A percentile compares a stretch with the other conserved stretches of the same genome.
phyloP scores from a whole-genome alignment of 2,113 vertebrate species.

The Thunnus thynnus region DNA sequence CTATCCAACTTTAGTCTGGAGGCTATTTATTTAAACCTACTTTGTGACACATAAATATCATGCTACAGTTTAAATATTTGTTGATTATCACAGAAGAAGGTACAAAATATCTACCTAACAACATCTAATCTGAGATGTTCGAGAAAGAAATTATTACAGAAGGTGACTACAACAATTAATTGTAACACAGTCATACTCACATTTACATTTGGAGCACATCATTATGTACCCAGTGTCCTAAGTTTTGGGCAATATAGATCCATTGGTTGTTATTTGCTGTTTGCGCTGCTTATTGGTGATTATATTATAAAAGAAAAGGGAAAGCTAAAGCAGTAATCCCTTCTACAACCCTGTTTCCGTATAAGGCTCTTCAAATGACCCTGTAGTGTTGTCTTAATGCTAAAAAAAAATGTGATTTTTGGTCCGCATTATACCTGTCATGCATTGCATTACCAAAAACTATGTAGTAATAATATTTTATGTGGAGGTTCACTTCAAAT shows the following conservation, averaged over 20 bases:
- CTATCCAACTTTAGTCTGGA: constrained; percentile 55
- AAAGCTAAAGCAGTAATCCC: constrained; percentile 54
- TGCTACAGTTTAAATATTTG: constrained; percentile 86
- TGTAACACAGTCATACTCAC: constrained; percentile 81
- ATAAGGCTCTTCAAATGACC: constrained; percentile 78
- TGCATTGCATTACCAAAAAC: constrained; percentile 58
- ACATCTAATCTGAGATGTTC: constrained; percentile 73
- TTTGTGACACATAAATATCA: constrained; percentile 79
- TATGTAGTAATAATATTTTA: constrained; percentile 46
- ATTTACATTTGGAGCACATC: constrained; percentile 81
- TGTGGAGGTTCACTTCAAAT: constrained; percentile 35
- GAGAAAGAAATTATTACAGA: constrained; percentile 74
- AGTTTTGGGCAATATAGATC: constrained; percentile 55
- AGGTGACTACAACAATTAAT: constrained; percentile 76
- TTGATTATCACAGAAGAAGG: constrained; percentile 78
- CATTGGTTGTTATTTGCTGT: constrained; percentile 56
- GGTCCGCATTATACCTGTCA: constrained; percentile 60
- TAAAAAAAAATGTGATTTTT: constrained; percentile 35
- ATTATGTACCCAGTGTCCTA: constrained; percentile 70
- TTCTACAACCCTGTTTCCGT: constrained; percentile 83
- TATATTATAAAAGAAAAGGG: constrained; percentile 64
- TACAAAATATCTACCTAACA: constrained; percentile 84
- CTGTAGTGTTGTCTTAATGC: constrained; percentile 68
- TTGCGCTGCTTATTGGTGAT: constrained; percentile 51
- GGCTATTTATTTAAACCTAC: constrained; percentile 66